Conservation (phyloP, 2,888 invertebrate genomes). For the Catocala sponsa region DNA sequence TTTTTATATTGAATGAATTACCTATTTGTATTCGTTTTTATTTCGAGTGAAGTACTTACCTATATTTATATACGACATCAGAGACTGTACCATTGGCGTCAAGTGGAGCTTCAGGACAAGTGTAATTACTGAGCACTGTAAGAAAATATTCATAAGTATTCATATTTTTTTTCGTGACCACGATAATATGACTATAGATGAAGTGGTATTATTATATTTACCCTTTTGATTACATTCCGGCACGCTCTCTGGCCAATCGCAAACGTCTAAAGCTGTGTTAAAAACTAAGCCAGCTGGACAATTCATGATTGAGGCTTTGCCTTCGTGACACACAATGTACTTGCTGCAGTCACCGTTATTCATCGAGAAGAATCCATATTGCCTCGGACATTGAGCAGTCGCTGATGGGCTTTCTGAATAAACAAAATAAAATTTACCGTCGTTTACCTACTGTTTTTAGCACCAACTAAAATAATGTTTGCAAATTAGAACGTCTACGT, state of each 20-base stretch:
- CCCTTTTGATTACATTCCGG: slow-evolving; percentile 68
- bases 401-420: slow-evolving; percentile 39
- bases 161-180: too few species aligned
- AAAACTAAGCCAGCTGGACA: slow-evolving; percentile 74
- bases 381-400: slow-evolving; percentile 53
- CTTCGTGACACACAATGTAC: slow-evolving; percentile 69
- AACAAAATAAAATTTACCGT: slow-evolving; percentile 1
- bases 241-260: slow-evolving; percentile 75
- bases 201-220: slow-evolving; percentile 6
- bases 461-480: too few species aligned
- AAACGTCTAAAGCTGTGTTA: slow-evolving; percentile 56
- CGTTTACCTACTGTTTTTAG: too few species aligned
- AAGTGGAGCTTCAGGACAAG: slow-evolving; percentile 58
- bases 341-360: slow-evolving; percentile 66
- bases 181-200: too few species aligned
- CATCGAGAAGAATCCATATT: slow-evolving; percentile 63
- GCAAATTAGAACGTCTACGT: too few species aligned
- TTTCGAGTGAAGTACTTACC: slow-evolving; percentile 44
- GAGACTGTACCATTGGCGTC: slow-evolving; percentile 50
- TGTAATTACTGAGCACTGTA: slow-evolving; percentile 63
- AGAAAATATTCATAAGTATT: slow-evolving; percentile 5
- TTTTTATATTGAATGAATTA: too few species aligned
- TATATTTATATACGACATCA: slow-evolving; percentile 60
- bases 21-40: too few species aligned
- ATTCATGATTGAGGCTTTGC: slow-evolving; percentile 63